phyloP scores from a whole-genome alignment of 2,113 vertebrate genomes.

The Naja naja region DNA sequence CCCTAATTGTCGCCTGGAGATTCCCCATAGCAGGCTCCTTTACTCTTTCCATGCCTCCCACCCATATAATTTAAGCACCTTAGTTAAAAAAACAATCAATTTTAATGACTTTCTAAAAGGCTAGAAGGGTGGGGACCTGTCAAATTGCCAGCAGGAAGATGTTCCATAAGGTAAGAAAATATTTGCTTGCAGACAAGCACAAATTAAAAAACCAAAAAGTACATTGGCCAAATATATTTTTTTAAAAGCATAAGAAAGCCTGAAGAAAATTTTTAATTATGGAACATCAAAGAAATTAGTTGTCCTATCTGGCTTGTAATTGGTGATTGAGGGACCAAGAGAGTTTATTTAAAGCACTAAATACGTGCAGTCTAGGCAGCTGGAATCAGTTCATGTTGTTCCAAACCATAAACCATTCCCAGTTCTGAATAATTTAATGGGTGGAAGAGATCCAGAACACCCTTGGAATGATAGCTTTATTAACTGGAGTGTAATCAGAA shows the following conservation, averaged over 20 bases:
- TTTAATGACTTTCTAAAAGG: neutral
- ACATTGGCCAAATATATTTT: neutral
- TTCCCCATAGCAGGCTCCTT: neutral
- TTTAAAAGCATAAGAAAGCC: neutral
- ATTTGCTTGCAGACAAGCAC: neutral
- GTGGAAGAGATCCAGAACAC: neutral
- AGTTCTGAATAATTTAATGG: neutral
- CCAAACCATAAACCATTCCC: neutral
- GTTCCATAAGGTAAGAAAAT: neutral
- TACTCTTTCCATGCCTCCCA: neutral
- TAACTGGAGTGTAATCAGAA: neutral
- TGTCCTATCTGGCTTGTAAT: neutral
- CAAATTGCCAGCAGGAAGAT: neutral
- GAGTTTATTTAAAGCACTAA: neutral
- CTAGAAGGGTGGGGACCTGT: neutral
- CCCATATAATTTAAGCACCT: neutral
- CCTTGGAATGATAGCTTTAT: neutral
- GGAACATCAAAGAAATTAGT: neutral
- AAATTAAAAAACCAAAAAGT: neutral
- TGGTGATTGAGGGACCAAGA: neutral
- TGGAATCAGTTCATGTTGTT: neutral
- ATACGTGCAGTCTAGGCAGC: neutral
- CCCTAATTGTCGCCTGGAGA: neutral
- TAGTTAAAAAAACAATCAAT: neutral
- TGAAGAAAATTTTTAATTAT: neutral